Evolutionary conservation across 1,140 invertebrate genomes (phyloP), one percentile per base, ranked within the genome.

Genomic region (Pseudomyrmex gracilis): DNA sequence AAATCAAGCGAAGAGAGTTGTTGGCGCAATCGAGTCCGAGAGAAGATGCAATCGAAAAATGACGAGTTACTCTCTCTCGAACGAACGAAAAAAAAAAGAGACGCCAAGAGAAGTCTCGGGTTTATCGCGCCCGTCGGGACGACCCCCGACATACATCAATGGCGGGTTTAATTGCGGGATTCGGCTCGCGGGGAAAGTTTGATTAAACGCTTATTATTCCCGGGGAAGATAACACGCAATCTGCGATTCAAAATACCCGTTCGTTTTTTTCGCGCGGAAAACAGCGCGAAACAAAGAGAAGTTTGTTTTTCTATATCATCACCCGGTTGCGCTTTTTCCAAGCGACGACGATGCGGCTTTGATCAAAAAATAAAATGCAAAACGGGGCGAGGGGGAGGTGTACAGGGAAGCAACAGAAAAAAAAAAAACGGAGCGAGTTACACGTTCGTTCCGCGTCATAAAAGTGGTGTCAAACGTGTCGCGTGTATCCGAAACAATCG

Each of bases 121-220:
- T 82, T 82, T 82, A 82, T 82, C 78, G 60, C 57, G 70, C 78
- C 63, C 24, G 17, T 53, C n/a, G n/a, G 45, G 53, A 80, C 66
- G 78, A n/a, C 73, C 70, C 78, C 78, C 60, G 70, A 22, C 78
- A 17, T 74, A 15, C 73, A 82, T 74, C 78, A 82, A 70, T 80
- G 57, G 58, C 47, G n/a, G 78, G 78, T 82, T 74, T 73, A 82
- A 74, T 82, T 82, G 57, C 58, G 45, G 45, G 47, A 63, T 82
- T 82, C 61, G 49, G 71, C 24, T n/a, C n/a, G n/a, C 57, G 57
- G 58, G 58, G 74, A 82, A 82, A 57, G 9, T 82, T 82, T 63
- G 49, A 73, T 82, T 74, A 63, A 82, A 73, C 78, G 70, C 15
- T 24, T 43, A 82, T 74, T 82, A 82, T 82, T 74, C 78, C 34